These are phyloP conservation scores for Phocides pigmalion DNA, from an alignment of 1,140 invertebrate species.

Conservation along the genomic window DNA sequence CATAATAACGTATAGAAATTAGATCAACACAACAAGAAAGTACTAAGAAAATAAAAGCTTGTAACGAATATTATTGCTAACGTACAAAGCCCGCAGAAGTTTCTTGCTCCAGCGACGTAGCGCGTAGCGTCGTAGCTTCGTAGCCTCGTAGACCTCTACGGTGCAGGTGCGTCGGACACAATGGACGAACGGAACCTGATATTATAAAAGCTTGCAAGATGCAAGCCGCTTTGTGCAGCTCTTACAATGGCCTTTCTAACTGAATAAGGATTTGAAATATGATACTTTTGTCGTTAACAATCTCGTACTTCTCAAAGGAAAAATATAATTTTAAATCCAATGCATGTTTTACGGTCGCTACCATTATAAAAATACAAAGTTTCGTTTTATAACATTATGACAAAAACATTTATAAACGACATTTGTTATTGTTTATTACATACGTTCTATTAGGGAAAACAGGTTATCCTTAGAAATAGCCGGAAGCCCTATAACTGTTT, in stretches of 20 bases:
- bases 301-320: constrained; percentile 5
- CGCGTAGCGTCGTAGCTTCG: constrained; percentile 8
- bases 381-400: background rate
- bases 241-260: constrained; percentile 17
- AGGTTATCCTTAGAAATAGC: background rate
- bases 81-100: no score
- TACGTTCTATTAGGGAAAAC: background rate
- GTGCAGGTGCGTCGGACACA: constrained; percentile 18
- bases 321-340: constrained; percentile 24
- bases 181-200: constrained; percentile 28
- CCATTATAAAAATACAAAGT: background rate
- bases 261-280: constrained; percentile 27
- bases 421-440: background rate
- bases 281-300: constrained; percentile 31
- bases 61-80: no score
- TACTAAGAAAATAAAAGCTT: background rate
- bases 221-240: constrained; percentile 28
- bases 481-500: background rate
- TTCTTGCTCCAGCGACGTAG: background rate
- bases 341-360: constrained; percentile 1
- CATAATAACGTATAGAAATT: background rate
- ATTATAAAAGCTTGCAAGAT: constrained; percentile 32
- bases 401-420: background rate
- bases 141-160: constrained; percentile 21
- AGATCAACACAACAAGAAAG: no score